phyloP scores from a whole-genome alignment of 2,888 invertebrate genomes.

The Ochropacha duplaris region DNA sequence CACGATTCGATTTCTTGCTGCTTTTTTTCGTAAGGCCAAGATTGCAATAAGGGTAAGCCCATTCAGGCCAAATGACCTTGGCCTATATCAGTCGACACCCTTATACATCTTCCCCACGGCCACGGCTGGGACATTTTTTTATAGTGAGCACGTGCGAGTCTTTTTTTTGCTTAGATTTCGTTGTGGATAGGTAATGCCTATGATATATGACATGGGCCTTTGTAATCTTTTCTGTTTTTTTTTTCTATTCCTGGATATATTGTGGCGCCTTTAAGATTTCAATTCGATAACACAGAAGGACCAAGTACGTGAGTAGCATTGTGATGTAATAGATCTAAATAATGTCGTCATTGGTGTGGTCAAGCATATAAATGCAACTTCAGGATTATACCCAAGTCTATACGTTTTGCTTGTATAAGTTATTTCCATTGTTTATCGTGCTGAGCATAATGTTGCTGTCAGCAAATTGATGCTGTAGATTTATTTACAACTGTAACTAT shows the following conservation, averaged over 20 bases:
- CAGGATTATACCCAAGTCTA: neutral
- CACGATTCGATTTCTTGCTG: neutral
- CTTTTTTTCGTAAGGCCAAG: neutral
- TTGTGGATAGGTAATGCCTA: neutral
- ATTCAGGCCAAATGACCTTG: conserved; percentile 30
- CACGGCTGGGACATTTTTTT: neutral
- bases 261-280: neutral
- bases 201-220: too few species aligned
- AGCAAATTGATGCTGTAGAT: neutral
- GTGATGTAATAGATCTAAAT: neutral
- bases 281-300: neutral
- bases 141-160: neutral
- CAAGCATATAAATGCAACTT: neutral
- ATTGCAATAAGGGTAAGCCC: conserved; percentile 9
- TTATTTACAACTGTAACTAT: neutral
- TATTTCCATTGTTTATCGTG: neutral
- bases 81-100: conserved; percentile 26
- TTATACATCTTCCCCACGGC: conserved; percentile 7
- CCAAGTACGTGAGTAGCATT: neutral
- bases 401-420: neutral
- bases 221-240: too few species aligned
- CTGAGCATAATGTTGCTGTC: neutral
- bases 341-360: neutral
- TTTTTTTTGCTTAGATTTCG: neutral
- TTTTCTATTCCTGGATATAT: neutral